These are phyloP conservation scores for Smutsia gigantea DNA, from an alignment of 2,797 vertebrate species.

Conservation along the genomic window DNA sequence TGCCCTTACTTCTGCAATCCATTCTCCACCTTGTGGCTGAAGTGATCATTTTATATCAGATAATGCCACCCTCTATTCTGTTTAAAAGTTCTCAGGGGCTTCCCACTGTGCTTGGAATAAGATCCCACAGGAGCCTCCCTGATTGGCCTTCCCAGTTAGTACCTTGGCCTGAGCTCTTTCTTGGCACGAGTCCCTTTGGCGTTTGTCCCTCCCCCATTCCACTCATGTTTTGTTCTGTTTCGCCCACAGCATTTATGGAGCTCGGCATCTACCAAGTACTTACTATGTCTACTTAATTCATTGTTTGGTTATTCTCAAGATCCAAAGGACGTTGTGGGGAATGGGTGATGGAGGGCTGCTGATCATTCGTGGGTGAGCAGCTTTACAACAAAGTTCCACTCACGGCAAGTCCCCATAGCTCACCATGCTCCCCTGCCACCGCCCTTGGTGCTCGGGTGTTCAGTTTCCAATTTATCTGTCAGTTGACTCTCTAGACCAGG, in stretches of 20 bases:
- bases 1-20: fast-evolving
- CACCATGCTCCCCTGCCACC: fast-evolving
- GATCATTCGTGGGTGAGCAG: not conserved
- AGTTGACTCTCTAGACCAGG: not conserved
- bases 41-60: not conserved
- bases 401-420: fast-evolving
- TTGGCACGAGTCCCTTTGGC: not conserved
- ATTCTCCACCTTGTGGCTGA: not conserved
- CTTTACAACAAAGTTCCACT: not conserved
- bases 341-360: not conserved
- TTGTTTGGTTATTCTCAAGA: not conserved
- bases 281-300: not conserved
- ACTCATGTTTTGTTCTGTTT: not conserved
- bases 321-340: not conserved
- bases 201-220: not conserved
- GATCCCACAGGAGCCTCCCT: not conserved
- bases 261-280: not conserved
- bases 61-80: no score
- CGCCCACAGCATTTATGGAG: not conserved
- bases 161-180: not conserved
- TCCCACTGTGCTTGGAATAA: not conserved
- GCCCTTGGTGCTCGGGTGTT: not conserved
- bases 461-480: not conserved
- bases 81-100: not conserved
- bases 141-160: no score